Evolutionary conservation across 2,888 invertebrate genomes (phyloP).

Genomic region (Tuta absoluta): DNA sequence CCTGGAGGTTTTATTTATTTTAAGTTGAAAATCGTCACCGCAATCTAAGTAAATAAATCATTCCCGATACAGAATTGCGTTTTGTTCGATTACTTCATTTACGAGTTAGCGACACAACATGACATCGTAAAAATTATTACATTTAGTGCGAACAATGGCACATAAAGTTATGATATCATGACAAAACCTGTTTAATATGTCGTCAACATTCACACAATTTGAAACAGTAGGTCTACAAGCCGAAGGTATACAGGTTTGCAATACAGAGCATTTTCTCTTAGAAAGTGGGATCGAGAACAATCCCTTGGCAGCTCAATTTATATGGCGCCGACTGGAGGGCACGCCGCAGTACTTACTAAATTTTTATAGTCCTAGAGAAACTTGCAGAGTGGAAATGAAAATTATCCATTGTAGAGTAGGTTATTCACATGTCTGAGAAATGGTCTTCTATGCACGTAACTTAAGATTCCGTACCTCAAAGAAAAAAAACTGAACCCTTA

Average conservation of each 20-base stretch:
- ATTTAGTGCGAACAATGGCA: constrained; percentile 9
- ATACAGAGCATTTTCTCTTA: constrained; percentile 43
- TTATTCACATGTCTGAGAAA: constrained; percentile 11
- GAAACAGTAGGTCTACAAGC: background rate
- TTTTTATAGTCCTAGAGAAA: constrained; percentile 21
- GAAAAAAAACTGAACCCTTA: too few species aligned
- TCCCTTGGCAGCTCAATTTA: constrained; percentile 29
- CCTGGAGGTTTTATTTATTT: background rate
- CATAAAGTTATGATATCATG: constrained; percentile 9
- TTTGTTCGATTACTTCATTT: background rate
- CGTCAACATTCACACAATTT: background rate
- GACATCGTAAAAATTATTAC: background rate
- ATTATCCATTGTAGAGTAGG: constrained; percentile 8
- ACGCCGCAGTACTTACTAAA: constrained; percentile 21
- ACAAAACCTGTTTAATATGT: background rate
- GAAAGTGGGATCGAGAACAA: constrained; percentile 44
- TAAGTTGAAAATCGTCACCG: too few species aligned
- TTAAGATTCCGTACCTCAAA: too few species aligned
- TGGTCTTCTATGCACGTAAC: background rate
- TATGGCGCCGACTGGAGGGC: constrained; percentile 22
- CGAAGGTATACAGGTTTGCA: constrained; percentile 13
- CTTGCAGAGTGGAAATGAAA: background rate
- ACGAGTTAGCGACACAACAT: background rate
- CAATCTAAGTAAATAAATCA: background rate
- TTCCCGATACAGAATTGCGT: background rate